These are phyloP conservation scores for Rhagologus leucostigma DNA, from an alignment of 2,113 vertebrate species.

Conservation along the genomic window DNA sequence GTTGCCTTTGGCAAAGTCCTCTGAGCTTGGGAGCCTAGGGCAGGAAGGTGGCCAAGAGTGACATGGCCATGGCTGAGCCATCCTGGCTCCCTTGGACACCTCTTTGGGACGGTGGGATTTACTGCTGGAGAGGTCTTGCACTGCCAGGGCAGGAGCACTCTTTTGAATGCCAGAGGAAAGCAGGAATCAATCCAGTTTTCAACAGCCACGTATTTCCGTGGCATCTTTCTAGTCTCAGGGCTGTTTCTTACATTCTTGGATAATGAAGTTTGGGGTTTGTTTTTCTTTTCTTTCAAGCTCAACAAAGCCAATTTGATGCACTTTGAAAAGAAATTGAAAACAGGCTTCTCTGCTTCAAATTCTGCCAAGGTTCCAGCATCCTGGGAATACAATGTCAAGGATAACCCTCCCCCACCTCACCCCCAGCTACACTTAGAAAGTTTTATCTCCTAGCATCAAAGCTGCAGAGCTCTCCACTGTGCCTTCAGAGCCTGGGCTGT, in stretches of 20 bases:
- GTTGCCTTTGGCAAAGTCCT: background rate
- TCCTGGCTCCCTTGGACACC: background rate
- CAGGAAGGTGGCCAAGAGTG: background rate
- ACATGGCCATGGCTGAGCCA: background rate
- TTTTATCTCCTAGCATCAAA: background rate
- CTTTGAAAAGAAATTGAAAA: slow-evolving; percentile 17
- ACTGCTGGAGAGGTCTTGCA: background rate
- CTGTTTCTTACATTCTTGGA: background rate
- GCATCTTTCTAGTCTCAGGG: background rate
- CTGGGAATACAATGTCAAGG: background rate
- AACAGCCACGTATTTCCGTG: background rate
- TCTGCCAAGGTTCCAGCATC: background rate
- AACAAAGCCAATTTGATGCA: background rate
- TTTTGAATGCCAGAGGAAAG: background rate
- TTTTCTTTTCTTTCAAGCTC: background rate
- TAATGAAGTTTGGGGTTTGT: slow-evolving; percentile 5
- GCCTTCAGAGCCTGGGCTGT: background rate
- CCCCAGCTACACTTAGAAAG: background rate
- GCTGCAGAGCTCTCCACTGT: background rate
- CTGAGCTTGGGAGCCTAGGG: background rate
- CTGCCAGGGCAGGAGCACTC: background rate
- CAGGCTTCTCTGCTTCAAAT: background rate
- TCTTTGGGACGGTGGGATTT: background rate
- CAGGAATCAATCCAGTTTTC: background rate
- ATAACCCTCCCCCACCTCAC: background rate